Evolutionary conservation across 2,113 vertebrate species (phyloP), one percentile per base, ranked within the genome.

Genomic region (Haemorhous mexicanus): DNA sequence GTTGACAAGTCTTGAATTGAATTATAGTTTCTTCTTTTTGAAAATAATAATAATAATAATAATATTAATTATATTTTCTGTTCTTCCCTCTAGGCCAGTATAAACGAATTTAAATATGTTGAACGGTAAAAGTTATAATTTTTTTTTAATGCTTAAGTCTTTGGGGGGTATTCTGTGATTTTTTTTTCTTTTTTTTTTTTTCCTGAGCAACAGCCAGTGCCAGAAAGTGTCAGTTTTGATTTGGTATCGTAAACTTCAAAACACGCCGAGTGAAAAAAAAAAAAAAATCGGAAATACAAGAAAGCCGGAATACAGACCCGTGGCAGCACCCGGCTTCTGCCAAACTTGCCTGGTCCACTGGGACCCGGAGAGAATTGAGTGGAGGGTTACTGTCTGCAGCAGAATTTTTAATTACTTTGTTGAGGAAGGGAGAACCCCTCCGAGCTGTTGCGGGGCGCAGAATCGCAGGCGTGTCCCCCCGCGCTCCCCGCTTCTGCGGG

Each of bases 81-180:
- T 97, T 97, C 89, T 95, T 95, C 96, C 93, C 95, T 96, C 94
- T 96, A 98, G 98, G 97, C 97, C 98, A 97, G 96, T 98, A 97
- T 97, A 97, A 97, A 97, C 67, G 95, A 97, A 94, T 97, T 97
- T 94, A 96, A 96, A 59, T 95, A 93, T 74, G 83, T 96, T 92
- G 27, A 97, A 93, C 46, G 16, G 77, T 94, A 78, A 68, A 68
- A 86, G 35, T 59, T 94, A 95, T 94, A 87, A 87, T 75, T 87
- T 96, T 97, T 97, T 77, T 97, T 70, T 94, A 94, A 93, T 81
- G 76, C 39, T 93, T 95, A 83, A 94, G 8, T 95, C 68, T 96
- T 95, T 52, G 68, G 87, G 47, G 46, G 13, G 47, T 6, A 8
- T 7, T 84, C 64, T 47, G 52, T 73, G 30, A 22, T 49, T 92